Percentiles rank a stretch among this genome's conserved stretches.
Evolutionary conservation across 2,797 vertebrate genomes (phyloP).

Genomic region (Pseudochirops corinnae): DNA sequence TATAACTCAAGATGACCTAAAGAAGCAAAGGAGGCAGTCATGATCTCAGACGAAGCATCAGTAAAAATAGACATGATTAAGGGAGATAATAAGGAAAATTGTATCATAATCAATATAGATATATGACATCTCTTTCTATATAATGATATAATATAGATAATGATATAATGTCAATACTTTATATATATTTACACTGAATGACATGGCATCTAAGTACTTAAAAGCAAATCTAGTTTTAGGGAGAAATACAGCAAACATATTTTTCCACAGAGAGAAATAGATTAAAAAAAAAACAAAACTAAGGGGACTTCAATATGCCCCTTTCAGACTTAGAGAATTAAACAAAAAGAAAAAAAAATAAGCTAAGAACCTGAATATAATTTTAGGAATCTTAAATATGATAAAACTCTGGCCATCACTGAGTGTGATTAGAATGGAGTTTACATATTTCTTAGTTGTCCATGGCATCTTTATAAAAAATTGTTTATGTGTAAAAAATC

Average conservation of each 20-base stretch:
- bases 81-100: not conserved
- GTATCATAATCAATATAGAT: not conserved
- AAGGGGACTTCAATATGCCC: not conserved
- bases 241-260: not conserved
- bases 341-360: not conserved
- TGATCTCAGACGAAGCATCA: not conserved
- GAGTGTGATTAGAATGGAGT: not conserved
- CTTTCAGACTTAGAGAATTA: not conserved
- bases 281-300: not conserved
- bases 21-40: not conserved
- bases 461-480: not conserved
- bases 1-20: not conserved
- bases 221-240: not conserved
- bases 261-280: not conserved
- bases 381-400: not conserved
- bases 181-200: not conserved
- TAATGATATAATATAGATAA: not conserved
- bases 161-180: not conserved
- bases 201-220: not conserved
- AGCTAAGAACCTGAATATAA: not conserved
- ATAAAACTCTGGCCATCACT: not conserved
- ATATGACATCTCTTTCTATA: no score
- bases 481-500: not conserved
- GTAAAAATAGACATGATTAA: not conserved
- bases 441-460: not conserved